Conservation (phyloP, 23 tunicate genomes). For the Styela clava region DNA sequence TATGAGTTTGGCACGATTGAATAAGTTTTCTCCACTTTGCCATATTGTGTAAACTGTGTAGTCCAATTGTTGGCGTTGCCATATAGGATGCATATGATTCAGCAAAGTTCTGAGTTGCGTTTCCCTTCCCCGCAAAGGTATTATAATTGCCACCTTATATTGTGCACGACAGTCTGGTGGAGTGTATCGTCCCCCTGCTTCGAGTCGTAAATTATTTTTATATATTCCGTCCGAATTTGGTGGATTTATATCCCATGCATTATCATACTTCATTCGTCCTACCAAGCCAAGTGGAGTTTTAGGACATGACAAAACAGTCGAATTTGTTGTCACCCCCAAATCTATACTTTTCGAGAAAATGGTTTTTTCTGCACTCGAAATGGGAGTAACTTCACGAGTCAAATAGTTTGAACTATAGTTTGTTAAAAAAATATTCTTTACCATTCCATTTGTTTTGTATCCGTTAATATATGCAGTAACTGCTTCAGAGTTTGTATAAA, state of each 20-base stretch:
- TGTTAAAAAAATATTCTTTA: background rate
- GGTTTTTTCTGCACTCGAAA: background rate
- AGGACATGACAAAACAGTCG: background rate
- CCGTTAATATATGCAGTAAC: background rate
- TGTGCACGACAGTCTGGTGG: slow-evolving; percentile 45
- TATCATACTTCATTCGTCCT: background rate
- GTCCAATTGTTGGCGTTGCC: slow-evolving; percentile 65
- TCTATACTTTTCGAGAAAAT: background rate
- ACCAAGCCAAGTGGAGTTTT: background rate
- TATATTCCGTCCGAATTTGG: background rate
- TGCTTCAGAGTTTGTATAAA: background rate
- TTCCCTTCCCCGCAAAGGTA: slow-evolving; percentile 39
- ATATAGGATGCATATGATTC: slow-evolving; percentile 56
- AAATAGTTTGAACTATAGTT: background rate
- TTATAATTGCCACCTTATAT: slow-evolving; percentile 46
- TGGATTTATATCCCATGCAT: background rate
- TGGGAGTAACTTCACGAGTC: background rate
- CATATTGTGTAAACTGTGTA: slow-evolving; percentile 42
- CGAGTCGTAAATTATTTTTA: background rate
- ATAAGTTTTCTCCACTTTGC: slow-evolving; percentile 26
- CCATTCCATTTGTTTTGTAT: background rate
- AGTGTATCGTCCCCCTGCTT: background rate
- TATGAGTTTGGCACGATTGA: slow-evolving; percentile 57
- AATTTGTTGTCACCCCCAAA: background rate
- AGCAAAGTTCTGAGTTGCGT: slow-evolving; percentile 35